These are phyloP conservation scores for Musca domestica DNA, from an alignment of 1,140 invertebrate genomes.

Conservation along the genomic window DNA sequence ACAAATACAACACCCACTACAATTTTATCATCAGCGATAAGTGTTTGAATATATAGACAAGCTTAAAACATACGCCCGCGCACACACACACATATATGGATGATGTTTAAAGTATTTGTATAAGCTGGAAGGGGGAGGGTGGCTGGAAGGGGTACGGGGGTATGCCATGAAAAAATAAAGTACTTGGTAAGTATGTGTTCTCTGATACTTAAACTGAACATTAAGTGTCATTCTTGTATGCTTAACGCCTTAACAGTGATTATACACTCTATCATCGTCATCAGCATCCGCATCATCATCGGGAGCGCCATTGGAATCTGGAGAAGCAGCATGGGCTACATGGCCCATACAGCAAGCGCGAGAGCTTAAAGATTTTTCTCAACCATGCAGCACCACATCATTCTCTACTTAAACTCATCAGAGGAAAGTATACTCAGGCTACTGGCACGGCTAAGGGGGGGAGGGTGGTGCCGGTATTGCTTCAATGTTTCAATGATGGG, in stretches of 20 bases:
- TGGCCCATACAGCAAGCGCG: too few species aligned
- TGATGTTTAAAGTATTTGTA: background rate
- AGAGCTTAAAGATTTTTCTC: background rate
- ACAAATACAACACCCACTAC: background rate
- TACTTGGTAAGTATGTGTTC: constrained; percentile 1
- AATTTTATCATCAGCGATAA: constrained; percentile 20
- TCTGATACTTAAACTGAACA: constrained; percentile 20
- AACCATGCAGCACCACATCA: background rate
- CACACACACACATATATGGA: background rate
- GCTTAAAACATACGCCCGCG: background rate
- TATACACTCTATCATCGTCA: constrained; percentile 10
- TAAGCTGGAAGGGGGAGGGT: too few species aligned
- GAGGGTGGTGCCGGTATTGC: background rate
- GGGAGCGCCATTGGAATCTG: too few species aligned
- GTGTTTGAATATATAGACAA: constrained; percentile 6
- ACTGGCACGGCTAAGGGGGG: background rate
- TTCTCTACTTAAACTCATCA: background rate
- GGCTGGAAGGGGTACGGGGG: too few species aligned
- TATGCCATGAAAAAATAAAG: too few species aligned
- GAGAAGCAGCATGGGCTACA: too few species aligned
- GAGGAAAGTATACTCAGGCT: background rate
- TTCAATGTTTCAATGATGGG: too few species aligned
- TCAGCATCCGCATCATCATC: background rate
- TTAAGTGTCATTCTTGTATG: constrained; percentile 22
- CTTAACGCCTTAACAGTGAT: constrained; percentile 22